phyloP scores from a whole-genome alignment of 2,888 invertebrate species.

The Cloeon dipterum region DNA sequence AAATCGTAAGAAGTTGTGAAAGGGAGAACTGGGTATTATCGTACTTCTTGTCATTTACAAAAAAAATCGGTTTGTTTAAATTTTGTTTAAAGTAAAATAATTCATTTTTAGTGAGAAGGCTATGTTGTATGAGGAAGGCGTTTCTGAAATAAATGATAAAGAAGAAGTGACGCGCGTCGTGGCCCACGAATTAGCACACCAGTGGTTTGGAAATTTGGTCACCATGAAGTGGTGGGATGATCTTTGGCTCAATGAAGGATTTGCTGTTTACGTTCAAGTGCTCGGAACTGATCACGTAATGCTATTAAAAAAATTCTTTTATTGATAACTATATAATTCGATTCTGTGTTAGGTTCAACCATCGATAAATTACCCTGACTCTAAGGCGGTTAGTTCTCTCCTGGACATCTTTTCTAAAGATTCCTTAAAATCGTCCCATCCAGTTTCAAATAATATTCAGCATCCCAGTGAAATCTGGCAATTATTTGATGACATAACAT shows the following conservation, averaged over 20 bases:
- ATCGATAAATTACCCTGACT: conserved; percentile 33
- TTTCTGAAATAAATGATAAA: conserved; percentile 25
- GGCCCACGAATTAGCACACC: conserved; percentile 57
- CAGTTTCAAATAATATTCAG: conserved; percentile 22
- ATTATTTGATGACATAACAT: conserved; percentile 69
- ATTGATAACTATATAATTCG: not conserved
- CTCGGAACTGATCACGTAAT: conserved; percentile 17
- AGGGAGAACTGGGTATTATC: no score
- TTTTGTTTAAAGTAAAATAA: no score
- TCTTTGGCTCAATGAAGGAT: conserved; percentile 57
- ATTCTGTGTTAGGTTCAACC: conserved; percentile 30
- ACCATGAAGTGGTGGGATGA: conserved; percentile 72
- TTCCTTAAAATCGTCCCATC: conserved; percentile 52
- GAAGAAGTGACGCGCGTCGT: conserved; percentile 36
- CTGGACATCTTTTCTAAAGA: conserved; percentile 41
- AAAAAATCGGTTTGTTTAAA: no score
- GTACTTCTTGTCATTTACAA: no score
- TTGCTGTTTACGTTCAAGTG: conserved; percentile 42
- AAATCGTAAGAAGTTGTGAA: no score
- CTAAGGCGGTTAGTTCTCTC: conserved; percentile 30
- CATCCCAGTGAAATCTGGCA: conserved; percentile 50
- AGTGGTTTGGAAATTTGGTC: conserved; percentile 68
- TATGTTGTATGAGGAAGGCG: conserved; percentile 36
- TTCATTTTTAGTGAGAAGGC: conserved; percentile 32
- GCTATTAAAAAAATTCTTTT: not conserved